Conservation (phyloP, 2,888 invertebrate species). For the Euplagia quadripunctaria region DNA sequence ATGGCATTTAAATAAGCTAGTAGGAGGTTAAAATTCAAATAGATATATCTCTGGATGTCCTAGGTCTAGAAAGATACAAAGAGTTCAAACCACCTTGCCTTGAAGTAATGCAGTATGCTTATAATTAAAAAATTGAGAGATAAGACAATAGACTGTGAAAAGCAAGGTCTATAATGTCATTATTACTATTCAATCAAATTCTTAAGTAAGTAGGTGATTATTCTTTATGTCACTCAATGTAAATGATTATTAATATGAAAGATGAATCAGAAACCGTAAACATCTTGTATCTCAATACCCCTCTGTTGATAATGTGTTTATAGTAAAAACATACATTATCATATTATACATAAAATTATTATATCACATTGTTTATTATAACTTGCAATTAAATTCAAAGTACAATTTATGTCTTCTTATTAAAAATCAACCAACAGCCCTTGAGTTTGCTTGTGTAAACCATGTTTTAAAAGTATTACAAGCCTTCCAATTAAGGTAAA, state of each 20-base stretch:
- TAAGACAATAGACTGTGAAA: neutral
- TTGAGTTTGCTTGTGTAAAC: neutral
- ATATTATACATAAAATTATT: slow-evolving; percentile 28
- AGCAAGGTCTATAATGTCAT: no score
- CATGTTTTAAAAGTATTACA: neutral
- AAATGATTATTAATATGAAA: slow-evolving; percentile 46
- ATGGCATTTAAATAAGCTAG: neutral
- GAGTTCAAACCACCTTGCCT: no score
- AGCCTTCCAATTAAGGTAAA: neutral
- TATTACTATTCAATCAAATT: no score
- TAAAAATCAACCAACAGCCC: neutral
- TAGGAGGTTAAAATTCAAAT: neutral
- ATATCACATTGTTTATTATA: neutral
- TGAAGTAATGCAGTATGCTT: neutral
- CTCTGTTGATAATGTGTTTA: slow-evolving; percentile 66
- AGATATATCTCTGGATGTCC: neutral
- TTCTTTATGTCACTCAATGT: slow-evolving; percentile 37
- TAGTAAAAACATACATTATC: slow-evolving; percentile 68
- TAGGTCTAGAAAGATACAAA: no score
- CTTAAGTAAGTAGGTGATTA: neutral
- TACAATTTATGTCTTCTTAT: neutral
- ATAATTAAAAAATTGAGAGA: neutral
- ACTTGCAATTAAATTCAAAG: neutral
- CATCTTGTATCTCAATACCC: slow-evolving; percentile 66
- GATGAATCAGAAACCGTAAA: slow-evolving; percentile 68